Conservation (phyloP, 1,140 invertebrate species). For the Microplitis demolitor region DNA sequence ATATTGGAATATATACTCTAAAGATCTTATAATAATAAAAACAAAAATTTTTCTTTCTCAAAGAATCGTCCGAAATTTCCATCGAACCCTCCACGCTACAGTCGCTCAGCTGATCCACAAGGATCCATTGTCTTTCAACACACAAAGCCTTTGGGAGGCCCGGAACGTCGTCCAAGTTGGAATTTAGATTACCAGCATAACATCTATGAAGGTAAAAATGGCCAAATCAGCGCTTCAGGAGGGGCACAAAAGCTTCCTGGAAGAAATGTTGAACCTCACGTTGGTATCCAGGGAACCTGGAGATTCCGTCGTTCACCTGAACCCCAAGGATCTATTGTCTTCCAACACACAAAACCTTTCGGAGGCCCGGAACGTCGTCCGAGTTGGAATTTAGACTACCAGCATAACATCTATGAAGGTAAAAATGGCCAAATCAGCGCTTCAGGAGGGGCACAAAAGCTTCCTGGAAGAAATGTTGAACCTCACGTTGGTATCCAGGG, state of each 20-base stretch:
- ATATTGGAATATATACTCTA: no score
- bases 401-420: constrained; percentile 38
- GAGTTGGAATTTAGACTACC: constrained; percentile 37
- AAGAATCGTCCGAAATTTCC: constrained; percentile 7
- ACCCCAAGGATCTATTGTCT: constrained; percentile 26
- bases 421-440: constrained; percentile 39
- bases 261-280: constrained; percentile 35
- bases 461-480: constrained; percentile 37
- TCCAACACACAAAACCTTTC: constrained; percentile 34
- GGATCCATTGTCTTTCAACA: constrained; percentile 3
- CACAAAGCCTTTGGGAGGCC: no score
- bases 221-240: constrained; percentile 35
- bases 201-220: constrained; percentile 39
- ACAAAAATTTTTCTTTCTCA: neutral
- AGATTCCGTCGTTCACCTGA: constrained; percentile 17
- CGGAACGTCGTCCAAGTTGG: no score
- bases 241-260: constrained; percentile 38
- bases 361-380: constrained; percentile 39
- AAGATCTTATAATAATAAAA: no score
- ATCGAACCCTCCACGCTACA: constrained; percentile 30
- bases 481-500: constrained; percentile 38
- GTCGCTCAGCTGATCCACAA: constrained; percentile 19
- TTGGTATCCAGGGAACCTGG: constrained; percentile 36
- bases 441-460: constrained; percentile 35
- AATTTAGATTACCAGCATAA: constrained; percentile 39